Base-by-base conservation (phyloP, 2,888 invertebrate species). In the Scelioninae gen. 1 region DNA sequence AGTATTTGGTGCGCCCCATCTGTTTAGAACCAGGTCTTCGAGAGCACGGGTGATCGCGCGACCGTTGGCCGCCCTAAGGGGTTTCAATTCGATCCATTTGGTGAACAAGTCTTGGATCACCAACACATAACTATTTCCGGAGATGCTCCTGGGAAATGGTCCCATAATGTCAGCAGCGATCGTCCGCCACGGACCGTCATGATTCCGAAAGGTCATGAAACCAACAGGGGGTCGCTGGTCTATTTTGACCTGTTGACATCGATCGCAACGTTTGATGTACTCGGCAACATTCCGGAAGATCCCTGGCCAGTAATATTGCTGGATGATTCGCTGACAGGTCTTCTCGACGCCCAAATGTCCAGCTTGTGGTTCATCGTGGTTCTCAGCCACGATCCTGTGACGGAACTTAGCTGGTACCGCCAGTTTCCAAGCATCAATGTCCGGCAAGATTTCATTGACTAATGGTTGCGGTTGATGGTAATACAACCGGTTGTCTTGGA, bases 1-100 rank as follows among this genome's bases (percentile, higher is more conserved):
- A 5, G 47, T 38, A 40, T 80, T 16, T 0, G 87, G 87, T 0
- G 56, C 53, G 4, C 88, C 88, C 68, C 84, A 87, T 0, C 77
- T 47, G 6, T 80, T 71, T 3, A 87, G 62, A 0, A 87, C 75
- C 1, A 85, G 32, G 3, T 86, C 81, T 9, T 81, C 74, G 7
- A 88, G 29, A 8, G 53, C 53, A 5, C 9, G 40, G 0, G 15
- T 16, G 6, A 83, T 76, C 10, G 53, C 66, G 9, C 15, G 47
- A 1, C 78, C 78, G 7, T 55, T 84, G 4, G 84, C 82, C 15
- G 53, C 49, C 4, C 65, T 34, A 0, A 84, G 31, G 0, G 83
- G 58, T 15, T 43, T 40, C 10, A 43, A 66, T n/a, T 84, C 74
- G 0, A 84, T 34, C 84, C 76, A 79, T 13, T 78, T 76, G 0